A percentile compares a stretch with the other conserved stretches of the same genome.
Conservation (phyloP, 2,797 vertebrate species). For the Molossus molossus region DNA sequence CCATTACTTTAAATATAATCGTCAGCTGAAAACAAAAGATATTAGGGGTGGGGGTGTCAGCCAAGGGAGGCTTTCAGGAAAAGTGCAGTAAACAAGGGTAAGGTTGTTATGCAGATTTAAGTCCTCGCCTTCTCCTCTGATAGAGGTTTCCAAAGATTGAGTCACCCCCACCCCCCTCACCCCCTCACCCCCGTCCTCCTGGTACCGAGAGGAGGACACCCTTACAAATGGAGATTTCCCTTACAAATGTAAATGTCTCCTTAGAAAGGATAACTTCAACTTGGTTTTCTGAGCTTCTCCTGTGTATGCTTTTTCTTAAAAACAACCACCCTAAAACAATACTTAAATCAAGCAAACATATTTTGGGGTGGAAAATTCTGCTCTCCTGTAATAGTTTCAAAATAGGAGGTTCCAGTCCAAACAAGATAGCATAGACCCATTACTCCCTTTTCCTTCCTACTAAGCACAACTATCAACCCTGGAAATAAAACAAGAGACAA, state of each 20-base stretch:
- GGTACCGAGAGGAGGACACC: background rate
- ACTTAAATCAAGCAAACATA: background rate
- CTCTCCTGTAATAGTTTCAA: background rate
- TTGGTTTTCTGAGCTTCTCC: background rate
- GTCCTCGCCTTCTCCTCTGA: background rate
- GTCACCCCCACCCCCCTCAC: background rate
- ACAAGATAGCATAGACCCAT: background rate
- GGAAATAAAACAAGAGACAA: background rate
- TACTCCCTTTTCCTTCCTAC: background rate
- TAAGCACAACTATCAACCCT: background rate
- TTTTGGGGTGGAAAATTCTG: background rate
- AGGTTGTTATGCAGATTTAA: background rate
- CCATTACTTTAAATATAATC: background rate
- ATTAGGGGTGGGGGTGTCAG: background rate
- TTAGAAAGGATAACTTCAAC: background rate
- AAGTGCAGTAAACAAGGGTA: background rate
- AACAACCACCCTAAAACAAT: background rate
- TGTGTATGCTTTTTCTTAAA: background rate
- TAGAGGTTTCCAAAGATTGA: background rate
- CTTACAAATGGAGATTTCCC: slow-evolving; percentile 6
- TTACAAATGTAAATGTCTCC: background rate
- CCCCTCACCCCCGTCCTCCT: background rate
- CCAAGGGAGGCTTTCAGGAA: background rate
- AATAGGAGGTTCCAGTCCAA: background rate
- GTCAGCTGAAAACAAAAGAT: background rate